Evolutionary conservation across 2,113 vertebrate genomes (phyloP).

Genomic region (Eidolon helvum): DNA sequence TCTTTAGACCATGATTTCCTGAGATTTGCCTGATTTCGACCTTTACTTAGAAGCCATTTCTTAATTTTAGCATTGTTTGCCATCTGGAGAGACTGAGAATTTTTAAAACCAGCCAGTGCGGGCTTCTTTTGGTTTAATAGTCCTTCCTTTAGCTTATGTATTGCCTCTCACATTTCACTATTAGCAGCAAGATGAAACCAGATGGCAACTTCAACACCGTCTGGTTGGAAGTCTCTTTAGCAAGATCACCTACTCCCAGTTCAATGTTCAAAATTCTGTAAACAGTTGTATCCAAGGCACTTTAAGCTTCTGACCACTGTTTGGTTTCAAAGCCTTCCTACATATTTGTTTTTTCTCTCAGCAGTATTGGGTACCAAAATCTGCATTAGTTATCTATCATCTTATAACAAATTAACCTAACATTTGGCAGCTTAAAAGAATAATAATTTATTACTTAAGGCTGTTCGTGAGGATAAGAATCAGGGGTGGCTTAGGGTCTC

Average conservation of each 20-base stretch:
- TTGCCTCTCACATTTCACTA: background rate
- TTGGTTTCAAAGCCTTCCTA: background rate
- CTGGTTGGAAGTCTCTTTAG: background rate
- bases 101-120: background rate
- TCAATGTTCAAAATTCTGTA: background rate
- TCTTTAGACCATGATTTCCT: background rate
- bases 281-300: background rate
- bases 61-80: constrained; percentile 1
- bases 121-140: background rate
- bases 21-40: background rate
- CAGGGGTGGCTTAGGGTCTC: background rate
- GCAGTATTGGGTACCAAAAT: background rate
- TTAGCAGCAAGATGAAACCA: constrained; percentile 15
- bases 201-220: background rate
- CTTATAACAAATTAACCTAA: background rate
- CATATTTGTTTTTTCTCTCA: background rate
- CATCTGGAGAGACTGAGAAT: background rate
- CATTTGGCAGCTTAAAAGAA: background rate
- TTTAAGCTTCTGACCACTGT: background rate
- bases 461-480: background rate
- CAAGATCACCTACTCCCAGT: background rate
- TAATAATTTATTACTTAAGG: background rate
- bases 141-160: background rate
- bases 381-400: background rate
- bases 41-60: constrained; percentile 1